Base-by-base conservation (phyloP, 2,888 invertebrate species). In the Molorchus minor region DNA sequence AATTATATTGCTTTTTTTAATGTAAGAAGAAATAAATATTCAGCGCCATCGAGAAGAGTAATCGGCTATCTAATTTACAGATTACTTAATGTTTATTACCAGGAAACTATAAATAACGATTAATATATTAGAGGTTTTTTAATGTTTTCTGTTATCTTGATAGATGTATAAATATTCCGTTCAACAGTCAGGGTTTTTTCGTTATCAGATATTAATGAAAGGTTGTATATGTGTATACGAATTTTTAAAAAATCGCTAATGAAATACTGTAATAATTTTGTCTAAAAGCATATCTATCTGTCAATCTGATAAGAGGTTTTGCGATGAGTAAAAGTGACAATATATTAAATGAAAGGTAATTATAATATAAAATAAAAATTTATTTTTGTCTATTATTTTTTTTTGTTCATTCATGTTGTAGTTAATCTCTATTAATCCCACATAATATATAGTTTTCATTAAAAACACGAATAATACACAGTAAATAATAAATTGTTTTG, bases 61-160 rank as follows among this genome's bases (percentile, higher is more conserved):
- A 4, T 8, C 5, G 25, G 5, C 25, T 25, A 25, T n/a, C n/a
- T n/a, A n/a, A n/a, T n/a, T n/a, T n/a, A n/a, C n/a, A n/a, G n/a
- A 25, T 25, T 25, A 25, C 25, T 25, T 25, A 33, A 33, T 10
- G 33, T 12, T 10, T 33, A 10, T 3, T 3, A 33, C 12, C 33
- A n/a, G 33, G 33, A 33, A 33, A 33, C 33, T 33, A 33, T 33
- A 33, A 33, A 33, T 33, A 33, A 33, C n/a, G 33, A 33, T 33
- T 33, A 33, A 33, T 33, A n/a, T n/a, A n/a, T n/a, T n/a, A n/a
- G 10, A 33, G n/a, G 5, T 33, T 33, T 33, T 33, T 33, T 33
- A 5, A 25, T 4, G n/a, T 33, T 33, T 33, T 3, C 33, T 33
- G 10, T 33, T 33, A 33, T 33, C 33, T 33, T 33, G 33, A 33